Percentiles rank a stretch among this genome's conserved stretches.
These are phyloP conservation scores for Nomia melanderi DNA, from an alignment of 1,140 invertebrate genomes.

Conservation along the genomic window DNA sequence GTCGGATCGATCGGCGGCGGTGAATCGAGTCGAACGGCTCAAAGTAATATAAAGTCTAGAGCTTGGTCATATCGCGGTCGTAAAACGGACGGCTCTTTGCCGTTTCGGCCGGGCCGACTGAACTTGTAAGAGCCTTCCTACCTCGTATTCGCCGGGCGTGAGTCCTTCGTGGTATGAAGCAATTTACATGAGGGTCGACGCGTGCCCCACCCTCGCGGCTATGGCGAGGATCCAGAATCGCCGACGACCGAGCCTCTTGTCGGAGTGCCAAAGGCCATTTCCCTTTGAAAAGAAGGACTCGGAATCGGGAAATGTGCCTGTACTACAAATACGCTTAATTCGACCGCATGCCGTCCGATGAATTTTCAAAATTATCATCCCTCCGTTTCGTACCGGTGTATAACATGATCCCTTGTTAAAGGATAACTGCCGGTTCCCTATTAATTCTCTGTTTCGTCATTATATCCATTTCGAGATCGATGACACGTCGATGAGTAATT, in stretches of 20 bases:
- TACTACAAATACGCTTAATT: constrained; percentile 46
- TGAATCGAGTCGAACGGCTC: constrained; percentile 63
- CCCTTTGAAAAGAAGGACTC: constrained; percentile 9
- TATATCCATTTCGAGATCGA: too few relatives aligned
- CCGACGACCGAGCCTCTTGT: constrained; percentile 27
- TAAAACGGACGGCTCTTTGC: constrained; percentile 70
- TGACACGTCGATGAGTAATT: too few relatives aligned
- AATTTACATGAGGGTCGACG: constrained; percentile 71
- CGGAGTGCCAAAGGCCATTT: constrained; percentile 17
- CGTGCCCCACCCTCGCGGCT: constrained; percentile 34
- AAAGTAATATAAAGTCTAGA: constrained; percentile 74
- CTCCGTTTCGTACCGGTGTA: not conserved
- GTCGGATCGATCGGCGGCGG: constrained; percentile 51
- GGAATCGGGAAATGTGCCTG: constrained; percentile 33
- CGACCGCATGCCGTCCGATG: constrained; percentile 3
- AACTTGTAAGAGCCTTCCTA: constrained; percentile 57
- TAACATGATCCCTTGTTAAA: too few relatives aligned
- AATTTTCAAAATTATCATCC: constrained; percentile 23
- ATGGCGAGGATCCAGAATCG: constrained; percentile 40
- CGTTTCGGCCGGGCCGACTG: constrained; percentile 49
- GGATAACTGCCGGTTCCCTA: too few relatives aligned
- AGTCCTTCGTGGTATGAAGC: constrained; percentile 63
- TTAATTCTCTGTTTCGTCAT: too few relatives aligned
- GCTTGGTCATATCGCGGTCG: constrained; percentile 71
- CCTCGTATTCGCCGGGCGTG: constrained; percentile 61